Conservation (phyloP, 1,140 invertebrate genomes). For the Rhagoletis zephyria region DNA sequence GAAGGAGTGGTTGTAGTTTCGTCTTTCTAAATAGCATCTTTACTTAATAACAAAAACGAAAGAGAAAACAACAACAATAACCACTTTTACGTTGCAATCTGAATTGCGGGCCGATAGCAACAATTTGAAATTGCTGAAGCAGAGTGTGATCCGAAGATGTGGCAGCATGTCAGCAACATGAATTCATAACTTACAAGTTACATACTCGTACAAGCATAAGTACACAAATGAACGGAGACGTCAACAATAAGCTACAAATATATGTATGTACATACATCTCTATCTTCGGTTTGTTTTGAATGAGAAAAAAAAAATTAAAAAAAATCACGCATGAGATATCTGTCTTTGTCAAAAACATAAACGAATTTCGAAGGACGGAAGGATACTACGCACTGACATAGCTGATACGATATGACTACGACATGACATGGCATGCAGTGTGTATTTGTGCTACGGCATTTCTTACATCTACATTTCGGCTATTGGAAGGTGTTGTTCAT, state of each 20-base stretch:
- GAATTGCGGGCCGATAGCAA: constrained; percentile 18
- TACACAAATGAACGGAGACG: too few relatives aligned
- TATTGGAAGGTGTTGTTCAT: neutral
- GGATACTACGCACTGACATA: neutral
- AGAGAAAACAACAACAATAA: too few relatives aligned
- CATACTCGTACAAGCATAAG: too few relatives aligned
- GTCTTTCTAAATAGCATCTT: too few relatives aligned
- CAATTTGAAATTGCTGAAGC: constrained; percentile 21
- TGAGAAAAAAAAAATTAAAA: neutral
- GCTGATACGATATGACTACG: neutral
- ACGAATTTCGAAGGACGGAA: neutral
- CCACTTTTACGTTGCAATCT: neutral
- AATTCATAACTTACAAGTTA: constrained; percentile 26
- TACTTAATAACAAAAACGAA: too few relatives aligned
- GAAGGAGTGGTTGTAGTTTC: neutral
- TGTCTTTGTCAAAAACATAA: constrained; percentile 24
- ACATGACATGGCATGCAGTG: too few relatives aligned
- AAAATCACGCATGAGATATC: neutral
- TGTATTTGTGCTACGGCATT: too few relatives aligned
- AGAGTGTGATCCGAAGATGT: neutral
- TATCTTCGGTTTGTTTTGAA: neutral
- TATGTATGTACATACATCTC: neutral
- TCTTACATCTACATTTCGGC: neutral
- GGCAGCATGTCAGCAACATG: constrained; percentile 23
- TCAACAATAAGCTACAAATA: neutral